Base-by-base conservation (phyloP, 2,797 vertebrate species). In the Oreortyx pictus region DNA sequence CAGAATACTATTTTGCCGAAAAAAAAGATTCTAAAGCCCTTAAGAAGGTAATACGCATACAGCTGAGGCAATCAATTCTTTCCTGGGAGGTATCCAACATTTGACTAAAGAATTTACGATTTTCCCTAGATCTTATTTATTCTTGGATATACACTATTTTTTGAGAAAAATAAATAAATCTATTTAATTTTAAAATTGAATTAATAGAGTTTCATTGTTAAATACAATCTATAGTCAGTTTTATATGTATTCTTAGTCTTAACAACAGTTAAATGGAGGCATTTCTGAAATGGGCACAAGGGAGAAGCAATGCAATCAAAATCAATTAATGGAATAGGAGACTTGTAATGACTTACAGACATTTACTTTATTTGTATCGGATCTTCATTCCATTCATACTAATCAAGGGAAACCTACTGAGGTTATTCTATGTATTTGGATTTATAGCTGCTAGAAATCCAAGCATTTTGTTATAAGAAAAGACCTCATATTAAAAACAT, bases 121-220 rank as follows among this genome's bases (percentile, higher is more conserved):
- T 88, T 85, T 33, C 23, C 44, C 8, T n/a, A 4, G 25, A 72
- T 43, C 0, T 13, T 67, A 0, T 35, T 64, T 74, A 2, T 41
- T 49, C 18, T 77, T 82, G 29, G 3, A 22, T 54, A 43, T 12
- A 7, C 9, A 8, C 23, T 49, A 17, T 44, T 17, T 57, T 60
- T 52, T 37, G 12, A 57, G 14, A 24, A 72, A 87, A 79, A 64
- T 0, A 65, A 62, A 86, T 5, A 0, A 29, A n/a, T 81, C 61
- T 39, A 13, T 7, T 64, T 25, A 3, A 56, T 49, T 67, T 43
- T 11, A n/a, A 64, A 23, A 17, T 33, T 43, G 2, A 67, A 56
- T 50, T 35, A 31, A n/a, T 44, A 31, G n/a, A 44, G 0, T 1
- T 78, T 72, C 65, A 8, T 0, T 39, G 14, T 9, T 29, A 22